Conservation (phyloP, 1,140 invertebrate genomes). For the Bradysia coprophila region DNA sequence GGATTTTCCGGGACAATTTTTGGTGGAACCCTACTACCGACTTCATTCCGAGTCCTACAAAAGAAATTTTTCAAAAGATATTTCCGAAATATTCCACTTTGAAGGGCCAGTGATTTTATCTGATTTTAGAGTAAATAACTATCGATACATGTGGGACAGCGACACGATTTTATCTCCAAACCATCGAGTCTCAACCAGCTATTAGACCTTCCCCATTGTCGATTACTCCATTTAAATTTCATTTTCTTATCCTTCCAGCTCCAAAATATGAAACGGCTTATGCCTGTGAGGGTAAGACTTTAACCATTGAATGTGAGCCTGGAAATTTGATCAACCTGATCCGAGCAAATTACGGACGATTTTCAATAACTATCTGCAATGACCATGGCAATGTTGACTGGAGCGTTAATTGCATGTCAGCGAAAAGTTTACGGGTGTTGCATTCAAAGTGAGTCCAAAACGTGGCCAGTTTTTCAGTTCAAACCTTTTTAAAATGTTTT, state of each 20-base stretch:
- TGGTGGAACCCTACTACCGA: too few species aligned
- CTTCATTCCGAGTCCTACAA: too few species aligned
- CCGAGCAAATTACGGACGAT: slow-evolving; percentile 87
- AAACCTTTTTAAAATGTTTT: slow-evolving; percentile 4
- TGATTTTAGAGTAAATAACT: too few species aligned
- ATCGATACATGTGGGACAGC: too few species aligned
- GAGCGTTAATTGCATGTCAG: slow-evolving; percentile 90
- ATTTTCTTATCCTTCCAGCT: background rate
- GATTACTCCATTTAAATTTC: too few species aligned
- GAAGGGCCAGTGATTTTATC: too few species aligned
- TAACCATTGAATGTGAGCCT: slow-evolving; percentile 72
- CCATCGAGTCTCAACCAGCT: too few species aligned
- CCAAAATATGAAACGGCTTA: slow-evolving; percentile 71
- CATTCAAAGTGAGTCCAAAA: slow-evolving; percentile 60
- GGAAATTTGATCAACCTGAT: slow-evolving; percentile 80
- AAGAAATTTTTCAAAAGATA: too few species aligned
- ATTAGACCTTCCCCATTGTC: too few species aligned
- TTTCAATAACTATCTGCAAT: slow-evolving; percentile 92
- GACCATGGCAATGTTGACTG: slow-evolving; percentile 90
- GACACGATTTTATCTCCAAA: too few species aligned
- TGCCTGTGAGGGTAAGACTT: slow-evolving; percentile 79
- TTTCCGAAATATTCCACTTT: too few species aligned
- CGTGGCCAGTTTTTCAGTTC: slow-evolving; percentile 1
- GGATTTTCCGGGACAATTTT: too few species aligned
- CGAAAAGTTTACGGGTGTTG: slow-evolving; percentile 58